Percentiles rank a stretch among this genome's conserved stretches.
These are phyloP conservation scores for Gallinago jamesoni DNA, from an alignment of 2,113 vertebrate species.

Conservation along the genomic window DNA sequence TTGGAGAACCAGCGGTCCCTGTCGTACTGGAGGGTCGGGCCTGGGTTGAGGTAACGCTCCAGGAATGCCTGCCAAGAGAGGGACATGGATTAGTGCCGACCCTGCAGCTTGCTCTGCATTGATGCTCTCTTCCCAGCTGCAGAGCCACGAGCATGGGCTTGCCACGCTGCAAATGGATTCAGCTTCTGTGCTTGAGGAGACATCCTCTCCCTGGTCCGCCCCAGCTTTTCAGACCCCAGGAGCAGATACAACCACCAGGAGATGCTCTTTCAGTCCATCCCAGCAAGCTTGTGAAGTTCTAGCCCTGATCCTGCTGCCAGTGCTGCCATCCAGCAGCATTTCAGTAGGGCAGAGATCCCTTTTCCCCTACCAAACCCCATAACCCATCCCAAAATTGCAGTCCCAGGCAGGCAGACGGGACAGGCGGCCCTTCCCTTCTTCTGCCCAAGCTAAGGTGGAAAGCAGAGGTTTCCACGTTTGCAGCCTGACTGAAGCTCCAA, in stretches of 20 bases:
- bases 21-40: conserved; percentile 80
- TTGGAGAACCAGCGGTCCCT: conserved; percentile 79
- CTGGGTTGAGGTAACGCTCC: conserved; percentile 78
- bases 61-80: conserved; percentile 76
- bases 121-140: neutral
- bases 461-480: neutral
- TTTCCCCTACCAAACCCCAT: neutral
- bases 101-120: neutral
- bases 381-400: neutral
- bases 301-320: neutral
- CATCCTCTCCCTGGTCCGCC: neutral
- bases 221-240: neutral
- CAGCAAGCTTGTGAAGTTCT: neutral
- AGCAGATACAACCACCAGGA: neutral
- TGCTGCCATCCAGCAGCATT: neutral
- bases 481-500: neutral
- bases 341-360: neutral
- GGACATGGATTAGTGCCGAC: neutral
- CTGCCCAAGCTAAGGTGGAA: neutral
- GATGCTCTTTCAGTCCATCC: neutral
- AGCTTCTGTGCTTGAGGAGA: neutral
- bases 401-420: neutral
- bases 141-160: rapidly evolving
- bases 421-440: neutral
- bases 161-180: neutral